A percentile compares a stretch with the other conserved stretches of the same genome.
phyloP scores from a whole-genome alignment of 2,113 vertebrate species.

The Ailuropoda melanoleuca region DNA sequence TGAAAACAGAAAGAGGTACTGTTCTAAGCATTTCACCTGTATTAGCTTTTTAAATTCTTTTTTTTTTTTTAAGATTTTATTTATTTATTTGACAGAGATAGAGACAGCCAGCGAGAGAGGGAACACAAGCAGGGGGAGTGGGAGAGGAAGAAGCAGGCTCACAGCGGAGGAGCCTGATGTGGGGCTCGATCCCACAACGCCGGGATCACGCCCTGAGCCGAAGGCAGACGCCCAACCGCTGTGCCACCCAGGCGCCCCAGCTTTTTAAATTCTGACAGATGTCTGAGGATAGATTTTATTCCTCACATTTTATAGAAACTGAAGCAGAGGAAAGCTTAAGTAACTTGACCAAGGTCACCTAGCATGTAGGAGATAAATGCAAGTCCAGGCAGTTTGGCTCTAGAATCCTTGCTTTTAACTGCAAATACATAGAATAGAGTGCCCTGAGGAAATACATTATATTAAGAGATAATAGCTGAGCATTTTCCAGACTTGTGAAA shows the following conservation, averaged over 20 bases:
- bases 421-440: neutral
- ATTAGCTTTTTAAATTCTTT: neutral
- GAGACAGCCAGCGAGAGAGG: too few species aligned
- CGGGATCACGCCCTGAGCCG: too few species aligned
- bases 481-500: neutral
- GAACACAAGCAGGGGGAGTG: too few species aligned
- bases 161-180: too few species aligned
- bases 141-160: too few species aligned
- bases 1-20: neutral
- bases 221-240: too few species aligned
- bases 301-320: neutral
- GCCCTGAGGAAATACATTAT: neutral
- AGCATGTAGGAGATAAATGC: neutral
- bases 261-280: neutral
- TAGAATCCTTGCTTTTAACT: slow-evolving; percentile 8
- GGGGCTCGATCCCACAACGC: too few species aligned
- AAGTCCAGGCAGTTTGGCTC: neutral
- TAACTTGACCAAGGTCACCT: neutral
- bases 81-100: too few species aligned
- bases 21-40: neutral
- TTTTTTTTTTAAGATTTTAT: too few species aligned
- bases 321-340: neutral
- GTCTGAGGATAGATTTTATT: neutral
- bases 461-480: neutral
- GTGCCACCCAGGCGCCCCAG: too few species aligned